phyloP scores from a whole-genome alignment of 2,888 invertebrate genomes.

The Ochropacha duplaris region DNA sequence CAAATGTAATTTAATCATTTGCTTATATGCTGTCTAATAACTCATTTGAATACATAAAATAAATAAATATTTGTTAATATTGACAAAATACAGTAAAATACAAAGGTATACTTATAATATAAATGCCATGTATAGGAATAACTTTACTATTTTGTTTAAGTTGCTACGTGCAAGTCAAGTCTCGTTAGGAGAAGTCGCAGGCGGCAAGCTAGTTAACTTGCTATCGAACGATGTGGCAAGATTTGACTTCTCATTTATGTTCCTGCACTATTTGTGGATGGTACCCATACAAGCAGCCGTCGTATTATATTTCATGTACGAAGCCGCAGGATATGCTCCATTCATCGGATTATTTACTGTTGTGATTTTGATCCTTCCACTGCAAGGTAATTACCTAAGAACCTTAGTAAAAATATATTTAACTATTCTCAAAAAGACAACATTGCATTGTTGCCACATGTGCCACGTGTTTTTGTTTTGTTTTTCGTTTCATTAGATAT shows the following conservation, averaged over 20 bases:
- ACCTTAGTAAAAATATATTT: too few relatives aligned
- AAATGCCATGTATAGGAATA: background rate
- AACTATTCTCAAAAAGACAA: too few relatives aligned
- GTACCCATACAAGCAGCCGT: conserved; percentile 88
- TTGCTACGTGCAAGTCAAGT: conserved; percentile 88
- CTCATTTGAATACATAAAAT: too few relatives aligned
- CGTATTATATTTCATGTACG: conserved; percentile 64
- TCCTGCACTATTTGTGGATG: conserved; percentile 90
- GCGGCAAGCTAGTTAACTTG: conserved; percentile 92
- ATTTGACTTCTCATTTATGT: conserved; percentile 88
- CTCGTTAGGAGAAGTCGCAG: conserved; percentile 85
- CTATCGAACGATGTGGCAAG: conserved; percentile 92
- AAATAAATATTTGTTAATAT: too few relatives aligned
- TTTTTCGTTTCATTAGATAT: too few relatives aligned
- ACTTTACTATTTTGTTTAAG: conserved; percentile 70
- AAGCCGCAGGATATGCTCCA: conserved; percentile 63
- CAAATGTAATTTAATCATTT: too few relatives aligned
- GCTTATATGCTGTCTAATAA: too few relatives aligned
- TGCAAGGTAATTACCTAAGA: conserved; percentile 62
- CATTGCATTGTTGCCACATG: too few relatives aligned
- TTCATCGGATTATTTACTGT: conserved; percentile 72
- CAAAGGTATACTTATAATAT: too few relatives aligned
- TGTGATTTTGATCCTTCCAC: conserved; percentile 82
- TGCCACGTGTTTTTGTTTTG: too few relatives aligned
- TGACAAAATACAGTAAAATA: too few relatives aligned